These are phyloP conservation scores for Troilus luridus DNA, from an alignment of 2,888 invertebrate species.

Conservation along the genomic window DNA sequence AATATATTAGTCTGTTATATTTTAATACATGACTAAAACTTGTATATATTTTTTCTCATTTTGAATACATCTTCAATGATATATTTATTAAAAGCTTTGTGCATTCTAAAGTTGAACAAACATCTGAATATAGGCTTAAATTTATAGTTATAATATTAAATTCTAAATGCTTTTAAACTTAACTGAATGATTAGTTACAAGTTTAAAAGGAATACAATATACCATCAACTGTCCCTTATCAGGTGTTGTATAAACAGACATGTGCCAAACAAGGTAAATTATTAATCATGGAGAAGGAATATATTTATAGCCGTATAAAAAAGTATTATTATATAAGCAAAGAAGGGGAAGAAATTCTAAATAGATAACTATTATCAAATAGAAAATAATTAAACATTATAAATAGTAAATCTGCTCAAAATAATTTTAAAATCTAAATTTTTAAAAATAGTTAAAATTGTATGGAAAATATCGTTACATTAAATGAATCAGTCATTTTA, in stretches of 20 bases:
- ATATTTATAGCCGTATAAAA: neutral
- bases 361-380: neutral
- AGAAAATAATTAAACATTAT: neutral
- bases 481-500: neutral
- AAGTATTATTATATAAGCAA: neutral
- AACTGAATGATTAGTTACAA: neutral
- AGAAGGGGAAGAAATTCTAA: neutral
- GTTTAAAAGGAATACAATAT: neutral
- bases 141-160: neutral
- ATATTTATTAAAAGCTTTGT: slow-evolving; percentile 6
- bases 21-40: neutral
- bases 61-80: neutral
- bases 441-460: neutral
- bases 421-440: neutral
- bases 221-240: neutral
- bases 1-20: neutral
- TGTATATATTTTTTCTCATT: slow-evolving; percentile 1
- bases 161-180: neutral
- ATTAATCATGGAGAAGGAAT: neutral
- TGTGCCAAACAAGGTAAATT: neutral
- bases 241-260: neutral
- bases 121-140: neutral
- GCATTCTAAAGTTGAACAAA: neutral
- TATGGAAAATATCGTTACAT: neutral
- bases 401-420: neutral